Base-by-base conservation (phyloP, 1,140 invertebrate genomes). In the Nephotettix cincticeps region DNA sequence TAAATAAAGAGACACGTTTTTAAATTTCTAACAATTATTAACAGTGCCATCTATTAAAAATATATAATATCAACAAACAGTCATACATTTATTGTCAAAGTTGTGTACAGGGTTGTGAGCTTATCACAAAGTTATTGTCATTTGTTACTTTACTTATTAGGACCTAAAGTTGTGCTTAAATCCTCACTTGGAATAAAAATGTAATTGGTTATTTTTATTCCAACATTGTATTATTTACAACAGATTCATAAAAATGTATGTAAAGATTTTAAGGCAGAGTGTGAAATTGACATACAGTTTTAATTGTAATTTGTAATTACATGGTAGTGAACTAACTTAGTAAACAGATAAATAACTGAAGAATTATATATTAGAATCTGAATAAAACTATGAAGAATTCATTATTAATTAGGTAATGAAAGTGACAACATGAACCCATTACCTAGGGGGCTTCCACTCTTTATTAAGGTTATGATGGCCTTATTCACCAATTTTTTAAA, bases 231-330 rank as follows among this genome's bases (percentile, higher is more conserved):
- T n/a, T 51, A 51, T 51, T 3, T 51, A 51, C 47, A 51, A 21
- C 47, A 19, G 14, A 51, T n/a, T 19, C 47, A 51, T 21, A 21
- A 9, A 21, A 51, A 51, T 21, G 3, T 51, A 51, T 17, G 4
- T 3, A 4, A 19, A 51, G 21, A 51, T 51, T 51, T 19, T 21
- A 51, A 51, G 47, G 47, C 47, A 51, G 47, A 51, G 47, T 51
- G 47, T 51, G n/a, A 51, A 51, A 51, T 51, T 51, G 47, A 51
- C 47, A 51, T 51, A 51, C 47, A 51, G 47, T 51, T 51, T 51
- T 51, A 19, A 51, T 51, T 51, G 47, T 51, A 51, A 9, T 51
- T 17, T 51, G 47, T 4, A 51, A 19, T 4, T 51, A n/a, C n/a
- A n/a, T n/a, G n/a, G n/a, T n/a, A n/a, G n/a, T n/a, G n/a, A n/a